phyloP scores from a whole-genome alignment of 2,888 invertebrate species.

The Lithophane socia region DNA sequence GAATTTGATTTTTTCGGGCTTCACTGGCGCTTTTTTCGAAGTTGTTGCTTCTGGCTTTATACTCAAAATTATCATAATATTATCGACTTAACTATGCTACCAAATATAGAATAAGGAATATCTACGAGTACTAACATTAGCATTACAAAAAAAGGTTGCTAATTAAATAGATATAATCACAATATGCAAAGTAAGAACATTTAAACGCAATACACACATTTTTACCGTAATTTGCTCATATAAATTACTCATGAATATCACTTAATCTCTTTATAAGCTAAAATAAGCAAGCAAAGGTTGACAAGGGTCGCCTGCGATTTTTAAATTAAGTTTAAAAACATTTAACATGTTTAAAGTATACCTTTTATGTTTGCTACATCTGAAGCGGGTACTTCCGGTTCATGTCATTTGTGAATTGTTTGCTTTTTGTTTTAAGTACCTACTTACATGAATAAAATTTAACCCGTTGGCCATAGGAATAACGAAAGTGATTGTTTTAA shows the following conservation, averaged over 20 bases:
- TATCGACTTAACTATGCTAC: not conserved
- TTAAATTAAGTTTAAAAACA: conserved; percentile 76
- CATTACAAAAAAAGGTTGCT: conserved; percentile 39
- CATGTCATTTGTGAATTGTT: conserved; percentile 43
- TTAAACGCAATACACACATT: conserved; percentile 49
- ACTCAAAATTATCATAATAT: not conserved
- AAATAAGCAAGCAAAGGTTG: conserved; percentile 76
- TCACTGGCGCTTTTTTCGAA: too few relatives aligned
- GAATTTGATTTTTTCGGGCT: too few relatives aligned
- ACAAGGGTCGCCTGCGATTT: conserved; percentile 80
- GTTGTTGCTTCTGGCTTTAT: too few relatives aligned
- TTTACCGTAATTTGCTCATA: conserved; percentile 64
- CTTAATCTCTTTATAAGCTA: conserved; percentile 78
- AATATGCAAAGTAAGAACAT: conserved; percentile 46
- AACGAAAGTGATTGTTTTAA: not conserved
- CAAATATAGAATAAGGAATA: not conserved
- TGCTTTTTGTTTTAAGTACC: conserved; percentile 24
- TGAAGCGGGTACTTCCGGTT: conserved; percentile 38
- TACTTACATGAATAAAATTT: conserved; percentile 1
- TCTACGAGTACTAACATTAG: conserved; percentile 15
- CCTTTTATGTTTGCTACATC: conserved; percentile 61
- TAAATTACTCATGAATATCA: conserved; percentile 75
- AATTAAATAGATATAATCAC: conserved; percentile 44
- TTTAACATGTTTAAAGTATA: conserved; percentile 73
- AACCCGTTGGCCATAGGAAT: not conserved